phyloP scores from a whole-genome alignment of 2,113 vertebrate genomes.

The Vanacampus margaritifer region DNA sequence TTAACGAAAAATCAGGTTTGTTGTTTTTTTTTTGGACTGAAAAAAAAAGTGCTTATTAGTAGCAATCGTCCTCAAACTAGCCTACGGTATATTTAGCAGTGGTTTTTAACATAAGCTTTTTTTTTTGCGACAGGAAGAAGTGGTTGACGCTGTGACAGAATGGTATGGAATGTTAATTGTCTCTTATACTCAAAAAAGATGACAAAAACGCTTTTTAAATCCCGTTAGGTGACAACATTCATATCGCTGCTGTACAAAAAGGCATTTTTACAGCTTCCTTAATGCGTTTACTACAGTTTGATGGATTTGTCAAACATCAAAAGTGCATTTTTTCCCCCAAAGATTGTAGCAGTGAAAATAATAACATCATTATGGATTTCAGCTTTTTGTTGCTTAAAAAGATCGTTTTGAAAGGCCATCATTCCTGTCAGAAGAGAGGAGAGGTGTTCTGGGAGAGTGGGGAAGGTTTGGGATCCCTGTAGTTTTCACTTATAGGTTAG shows the following conservation, averaged over 20 bases:
- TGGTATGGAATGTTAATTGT: neutral
- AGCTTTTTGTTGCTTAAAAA: constrained; percentile 25
- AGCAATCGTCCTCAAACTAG: neutral
- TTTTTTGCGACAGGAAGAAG: neutral
- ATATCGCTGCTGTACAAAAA: constrained; percentile 48
- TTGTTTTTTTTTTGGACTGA: neutral
- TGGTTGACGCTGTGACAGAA: neutral
- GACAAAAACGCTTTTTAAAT: neutral
- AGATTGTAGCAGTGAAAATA: constrained; percentile 26
- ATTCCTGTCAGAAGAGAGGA: constrained; percentile 17
- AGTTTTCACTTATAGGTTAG: constrained; percentile 18
- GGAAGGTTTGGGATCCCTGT: constrained; percentile 29
- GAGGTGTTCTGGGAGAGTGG: neutral
- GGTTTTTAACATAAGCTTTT: neutral
- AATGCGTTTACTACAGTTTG: constrained; percentile 35
- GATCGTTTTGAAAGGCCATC: constrained; percentile 39
- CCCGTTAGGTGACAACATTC: constrained; percentile 47
- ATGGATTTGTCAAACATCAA: constrained; percentile 44
- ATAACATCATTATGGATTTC: constrained; percentile 3
- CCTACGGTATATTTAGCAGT: neutral
- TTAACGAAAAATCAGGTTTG: neutral
- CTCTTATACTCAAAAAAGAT: neutral
- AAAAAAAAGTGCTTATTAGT: too few relatives aligned
- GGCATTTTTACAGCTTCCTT: constrained; percentile 42
- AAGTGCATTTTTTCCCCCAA: constrained; percentile 54